These are phyloP conservation scores for Anas bernieri DNA, from an alignment of 2,797 vertebrate species.

Conservation along the genomic window DNA sequence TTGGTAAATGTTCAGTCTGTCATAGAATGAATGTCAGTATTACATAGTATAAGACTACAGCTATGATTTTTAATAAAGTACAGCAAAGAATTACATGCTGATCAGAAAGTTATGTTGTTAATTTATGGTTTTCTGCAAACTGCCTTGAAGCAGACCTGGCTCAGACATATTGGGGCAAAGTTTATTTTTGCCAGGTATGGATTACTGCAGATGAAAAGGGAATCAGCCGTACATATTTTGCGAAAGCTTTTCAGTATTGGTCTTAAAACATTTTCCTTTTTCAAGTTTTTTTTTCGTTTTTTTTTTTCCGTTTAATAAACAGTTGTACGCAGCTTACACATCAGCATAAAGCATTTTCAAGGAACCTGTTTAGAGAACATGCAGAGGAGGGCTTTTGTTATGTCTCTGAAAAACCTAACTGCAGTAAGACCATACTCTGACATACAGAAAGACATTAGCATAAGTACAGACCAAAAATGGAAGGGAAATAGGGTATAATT, in stretches of 20 bases:
- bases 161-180: background rate
- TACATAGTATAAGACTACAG: background rate
- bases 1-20: background rate
- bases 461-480: background rate
- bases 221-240: background rate
- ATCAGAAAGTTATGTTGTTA: background rate
- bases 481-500: background rate
- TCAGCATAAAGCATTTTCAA: background rate
- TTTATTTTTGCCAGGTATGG: background rate
- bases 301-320: background rate
- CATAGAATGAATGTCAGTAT: background rate
- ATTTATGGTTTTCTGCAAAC: background rate
- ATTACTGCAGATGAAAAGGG: constrained; percentile 1
- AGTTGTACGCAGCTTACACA: background rate
- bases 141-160: background rate
- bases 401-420: background rate
- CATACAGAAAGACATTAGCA: background rate
- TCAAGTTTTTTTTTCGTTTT: background rate
- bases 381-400: background rate
- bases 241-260: background rate
- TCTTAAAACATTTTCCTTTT: background rate
- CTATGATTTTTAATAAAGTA: background rate
- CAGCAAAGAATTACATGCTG: background rate
- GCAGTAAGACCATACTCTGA: background rate
- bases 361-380: background rate